Base-by-base conservation (phyloP, 64 coral and sea anemone genomes). In the Porites australiensis region DNA sequence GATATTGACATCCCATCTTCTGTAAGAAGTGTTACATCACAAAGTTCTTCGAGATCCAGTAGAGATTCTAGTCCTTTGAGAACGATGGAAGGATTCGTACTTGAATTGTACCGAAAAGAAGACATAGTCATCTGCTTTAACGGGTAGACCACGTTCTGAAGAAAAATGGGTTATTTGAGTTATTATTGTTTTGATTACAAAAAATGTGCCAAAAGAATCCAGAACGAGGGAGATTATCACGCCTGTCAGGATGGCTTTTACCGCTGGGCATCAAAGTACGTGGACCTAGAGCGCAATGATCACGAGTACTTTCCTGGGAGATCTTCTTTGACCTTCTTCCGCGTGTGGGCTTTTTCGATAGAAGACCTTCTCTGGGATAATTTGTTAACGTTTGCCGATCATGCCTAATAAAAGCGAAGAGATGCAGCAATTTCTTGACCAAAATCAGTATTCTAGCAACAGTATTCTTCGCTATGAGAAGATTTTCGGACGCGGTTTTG, bases 401-500 rank as follows among this genome's bases (percentile, higher is more conserved):
- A 84, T 84, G 81, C 61, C 81, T 51, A 13, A 61, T 8, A 13
- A 50, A 20, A 83, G 82, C 18, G 73, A 91, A n/a, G 82, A 98
- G 57, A 90, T 98, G 74, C 96, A 98, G 66, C 88, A 87, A 49
- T 98, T 98, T 89, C 74, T 98, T 10, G 96, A 98, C 75, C 78
- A 98, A 67, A 98, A 98, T 77, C 96, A 98, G 47, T 98, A 98
- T 77, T 90, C 94, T 2, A 68, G 45, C 12, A 93, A 88, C 58
- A 86, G 92, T 2, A 99, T 99, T 54, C 79, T 99, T 16, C 66
- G 83, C 69, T 99, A 99, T 63, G 98, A 99, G 80, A 99, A 94
- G 47, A 91, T 99, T 22, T 99, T 99, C 54, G 98, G 98, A 44
- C 87, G 88, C 44, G 98, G 98, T 4, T 99, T 94, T 92, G 94